Base-by-base conservation (phyloP, 2,888 invertebrate genomes). In the Helicoverpa assulta region DNA sequence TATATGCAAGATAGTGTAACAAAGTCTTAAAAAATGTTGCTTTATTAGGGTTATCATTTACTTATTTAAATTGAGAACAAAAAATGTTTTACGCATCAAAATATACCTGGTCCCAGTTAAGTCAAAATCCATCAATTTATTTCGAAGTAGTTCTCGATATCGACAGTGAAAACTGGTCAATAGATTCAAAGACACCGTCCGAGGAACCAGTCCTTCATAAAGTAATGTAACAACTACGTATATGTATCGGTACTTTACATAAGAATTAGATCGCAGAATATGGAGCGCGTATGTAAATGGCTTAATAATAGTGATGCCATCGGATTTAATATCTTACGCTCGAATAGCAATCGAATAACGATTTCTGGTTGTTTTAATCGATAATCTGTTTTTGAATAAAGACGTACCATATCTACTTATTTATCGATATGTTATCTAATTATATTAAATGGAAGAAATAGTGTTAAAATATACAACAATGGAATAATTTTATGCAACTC, bases 201-300 rank as follows among this genome's bases (percentile, higher is more conserved):
- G 67, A 68, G 67, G 76, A 81, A 83, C 79, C 77, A 79, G 81
- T 81, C 76, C 16, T 68, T 72, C 69, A 70, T 81, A 76, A 64
- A 80, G 63, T 66, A 73, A 83, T 83, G 75, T 80, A 74, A 76
- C 75, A 63, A 73, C 73, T 76, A 73, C 76, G 52, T 82, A 70
- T 73, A 68, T 63, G 78, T 68, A 78, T 66, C 62, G 60, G 65
- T 67, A 72, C 78, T 80, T 80, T 70, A 78, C 80, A 75, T 78
- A 75, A 53, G 75, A 53, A 78, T 80, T 78, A 80, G 75, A 81
- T 78, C 67, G 70, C 65, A 60, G 80, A 85, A 82, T 86, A 86
- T 86, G 81, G 85, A 85, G 77, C 85, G 73, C 83, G 88, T 89
- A 90, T 90, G 90, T 86, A 88, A 90, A 91, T 90, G 83, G 72